Base-by-base conservation (phyloP, 2,888 invertebrate species). In the Dicranocentrus wangi region DNA sequence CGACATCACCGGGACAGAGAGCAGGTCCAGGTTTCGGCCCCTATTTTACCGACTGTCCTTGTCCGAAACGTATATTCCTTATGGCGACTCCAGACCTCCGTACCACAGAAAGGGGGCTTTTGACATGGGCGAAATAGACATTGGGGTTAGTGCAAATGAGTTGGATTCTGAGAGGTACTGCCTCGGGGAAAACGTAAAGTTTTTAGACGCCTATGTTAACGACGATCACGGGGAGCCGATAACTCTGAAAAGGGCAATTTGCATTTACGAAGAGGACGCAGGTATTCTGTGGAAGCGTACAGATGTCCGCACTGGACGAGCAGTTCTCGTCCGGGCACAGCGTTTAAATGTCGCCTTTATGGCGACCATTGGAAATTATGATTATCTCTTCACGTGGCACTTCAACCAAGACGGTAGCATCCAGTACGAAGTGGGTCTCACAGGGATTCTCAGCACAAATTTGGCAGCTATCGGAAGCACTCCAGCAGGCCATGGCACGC, bases 331-430 rank as follows among this genome's bases (percentile, higher is more conserved):
- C 1, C 66, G 84, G 0, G 63, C 71, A 1, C 81, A 78, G 19
- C 68, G 81, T 43, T 28, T 84, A 2, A 53, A 32, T 3, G 58
- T 83, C 2, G 55, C 71, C 3, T 76, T 79, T 19, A 51, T 80
- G n/a, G 76, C 69, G 1, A 81, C 76, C 1, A 55, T 84, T 8
- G 82, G 75, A 0, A 82, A 84, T 53, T 84, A 84, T 51, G 82
- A 82, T 25, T 84, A 84, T 75, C 8, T 82, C 2, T 81, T 76
- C 32, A 70, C 63, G 28, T 84, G 82, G 82, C 28, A 66, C 28
- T 84, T 84, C 51, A 76, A 81, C 25, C 81, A 79, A 60, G 82
- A 84, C 39, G 84, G 43, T 0, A 70, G 78, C 15, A 84, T 84
- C 28, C 13, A 82, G 17, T 73, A 28, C 19, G 47, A 77, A 21